These are phyloP conservation scores for Mixornis gularis DNA, from an alignment of 2,113 vertebrate genomes.

Conservation along the genomic window DNA sequence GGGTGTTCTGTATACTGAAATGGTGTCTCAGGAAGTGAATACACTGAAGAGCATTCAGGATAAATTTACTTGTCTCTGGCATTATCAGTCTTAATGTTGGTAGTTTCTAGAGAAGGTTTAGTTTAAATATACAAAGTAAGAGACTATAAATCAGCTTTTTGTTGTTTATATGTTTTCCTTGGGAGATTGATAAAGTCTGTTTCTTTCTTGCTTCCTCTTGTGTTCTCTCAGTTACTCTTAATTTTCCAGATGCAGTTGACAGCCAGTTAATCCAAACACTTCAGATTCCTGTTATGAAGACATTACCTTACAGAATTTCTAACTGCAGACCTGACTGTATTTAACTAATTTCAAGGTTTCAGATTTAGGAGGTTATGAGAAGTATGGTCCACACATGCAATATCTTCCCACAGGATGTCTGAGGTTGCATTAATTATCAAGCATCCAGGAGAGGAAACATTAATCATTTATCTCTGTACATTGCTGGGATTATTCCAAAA, in stretches of 20 bases:
- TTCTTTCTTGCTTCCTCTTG: background rate
- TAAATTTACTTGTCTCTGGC: background rate
- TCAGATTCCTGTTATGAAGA: background rate
- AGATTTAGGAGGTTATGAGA: background rate
- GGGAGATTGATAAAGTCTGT: background rate
- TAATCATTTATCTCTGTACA: constrained; percentile 22
- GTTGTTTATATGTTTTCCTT: background rate
- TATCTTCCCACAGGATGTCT: constrained; percentile 12
- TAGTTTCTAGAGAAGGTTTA: background rate
- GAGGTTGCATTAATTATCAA: constrained; percentile 20
- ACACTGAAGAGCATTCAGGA: background rate
- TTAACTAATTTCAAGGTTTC: background rate
- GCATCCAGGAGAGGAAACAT: constrained; percentile 4
- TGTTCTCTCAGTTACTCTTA: background rate
- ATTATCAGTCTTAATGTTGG: background rate
- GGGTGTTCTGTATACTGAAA: background rate
- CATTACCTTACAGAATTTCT: background rate
- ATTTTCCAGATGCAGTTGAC: background rate
- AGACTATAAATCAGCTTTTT: background rate
- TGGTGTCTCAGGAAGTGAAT: background rate
- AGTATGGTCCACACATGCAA: background rate
- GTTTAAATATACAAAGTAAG: background rate
- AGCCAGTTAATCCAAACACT: background rate
- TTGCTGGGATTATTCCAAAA: constrained; percentile 33
- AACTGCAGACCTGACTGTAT: background rate